phyloP scores from a whole-genome alignment of 2,113 vertebrate species.

The Gobio gobio region DNA sequence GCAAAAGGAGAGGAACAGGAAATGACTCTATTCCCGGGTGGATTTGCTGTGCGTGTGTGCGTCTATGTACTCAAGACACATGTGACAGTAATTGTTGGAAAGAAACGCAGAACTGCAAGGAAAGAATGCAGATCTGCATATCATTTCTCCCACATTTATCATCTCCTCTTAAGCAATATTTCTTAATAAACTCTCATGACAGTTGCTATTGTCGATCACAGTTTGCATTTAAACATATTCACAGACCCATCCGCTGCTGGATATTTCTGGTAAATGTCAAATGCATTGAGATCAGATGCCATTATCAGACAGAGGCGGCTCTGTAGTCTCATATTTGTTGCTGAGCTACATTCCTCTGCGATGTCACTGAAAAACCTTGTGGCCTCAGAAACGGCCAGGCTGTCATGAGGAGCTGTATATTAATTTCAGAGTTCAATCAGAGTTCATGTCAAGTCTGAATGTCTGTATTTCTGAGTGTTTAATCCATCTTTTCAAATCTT shows the following conservation, averaged over 20 bases:
- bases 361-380: constrained; percentile 40
- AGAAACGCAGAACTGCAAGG: constrained; percentile 13
- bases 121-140: constrained; percentile 1
- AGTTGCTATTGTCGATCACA: neutral
- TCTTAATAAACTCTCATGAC: neutral
- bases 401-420: constrained; percentile 7
- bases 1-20: constrained; percentile 67
- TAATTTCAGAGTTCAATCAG: neutral
- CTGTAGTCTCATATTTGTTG: constrained; percentile 27
- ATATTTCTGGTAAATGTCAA: constrained; percentile 43
- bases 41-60: constrained; percentile 63
- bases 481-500: neutral
- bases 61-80: constrained; percentile 46
- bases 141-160: neutral
- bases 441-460: neutral
- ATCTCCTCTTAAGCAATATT: neutral
- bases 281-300: constrained; percentile 6
- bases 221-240: neutral
- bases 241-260: neutral
- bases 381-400: neutral
- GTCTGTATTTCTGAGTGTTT: constrained; percentile 8
- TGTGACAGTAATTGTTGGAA: constrained; percentile 39
- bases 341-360: constrained; percentile 23
- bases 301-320: constrained; percentile 27
- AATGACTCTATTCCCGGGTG: constrained; percentile 75